Conservation (phyloP, 2,113 vertebrate genomes). For the Aythya baeri region DNA sequence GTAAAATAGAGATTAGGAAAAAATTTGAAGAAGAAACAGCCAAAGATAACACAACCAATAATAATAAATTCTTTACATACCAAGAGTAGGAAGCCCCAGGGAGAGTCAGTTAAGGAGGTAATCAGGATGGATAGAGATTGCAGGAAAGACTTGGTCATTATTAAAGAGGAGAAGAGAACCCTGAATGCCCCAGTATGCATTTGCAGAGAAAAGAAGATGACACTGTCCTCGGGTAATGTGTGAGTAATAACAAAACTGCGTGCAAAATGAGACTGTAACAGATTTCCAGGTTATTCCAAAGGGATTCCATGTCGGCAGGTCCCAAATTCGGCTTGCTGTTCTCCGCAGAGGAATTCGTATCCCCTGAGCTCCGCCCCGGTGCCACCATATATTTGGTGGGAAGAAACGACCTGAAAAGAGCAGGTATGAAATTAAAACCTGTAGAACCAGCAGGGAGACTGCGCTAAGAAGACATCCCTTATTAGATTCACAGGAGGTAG, state of each 20-base stretch:
- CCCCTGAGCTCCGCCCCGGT: not conserved
- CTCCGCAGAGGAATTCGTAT: not conserved
- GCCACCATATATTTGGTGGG: not conserved
- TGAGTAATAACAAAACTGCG: constrained; percentile 13
- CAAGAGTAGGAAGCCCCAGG: constrained; percentile 31
- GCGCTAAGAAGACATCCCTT: not conserved
- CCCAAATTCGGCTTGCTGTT: not conserved
- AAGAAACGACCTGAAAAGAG: not conserved
- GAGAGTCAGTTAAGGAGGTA: constrained; percentile 53
- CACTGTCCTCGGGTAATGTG: not conserved
- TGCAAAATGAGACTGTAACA: not conserved
- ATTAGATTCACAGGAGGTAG: not conserved
- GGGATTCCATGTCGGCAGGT: not conserved
- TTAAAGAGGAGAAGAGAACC: constrained; percentile 9
- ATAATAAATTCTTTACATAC: constrained; percentile 62
- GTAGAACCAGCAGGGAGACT: not conserved
- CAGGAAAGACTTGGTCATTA: constrained; percentile 47
- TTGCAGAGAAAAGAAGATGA: constrained; percentile 1
- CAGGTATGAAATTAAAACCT: not conserved
- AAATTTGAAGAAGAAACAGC: constrained; percentile 58
- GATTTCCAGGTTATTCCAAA: not conserved
- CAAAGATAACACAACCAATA: constrained; percentile 62
- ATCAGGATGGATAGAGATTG: constrained; percentile 47
- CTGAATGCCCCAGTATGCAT: not conserved
- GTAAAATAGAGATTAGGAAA: constrained; percentile 59